A percentile compares a stretch with the other conserved stretches of the same genome.
phyloP scores from a whole-genome alignment of 1,140 invertebrate species.

The Hermetia illucens region DNA sequence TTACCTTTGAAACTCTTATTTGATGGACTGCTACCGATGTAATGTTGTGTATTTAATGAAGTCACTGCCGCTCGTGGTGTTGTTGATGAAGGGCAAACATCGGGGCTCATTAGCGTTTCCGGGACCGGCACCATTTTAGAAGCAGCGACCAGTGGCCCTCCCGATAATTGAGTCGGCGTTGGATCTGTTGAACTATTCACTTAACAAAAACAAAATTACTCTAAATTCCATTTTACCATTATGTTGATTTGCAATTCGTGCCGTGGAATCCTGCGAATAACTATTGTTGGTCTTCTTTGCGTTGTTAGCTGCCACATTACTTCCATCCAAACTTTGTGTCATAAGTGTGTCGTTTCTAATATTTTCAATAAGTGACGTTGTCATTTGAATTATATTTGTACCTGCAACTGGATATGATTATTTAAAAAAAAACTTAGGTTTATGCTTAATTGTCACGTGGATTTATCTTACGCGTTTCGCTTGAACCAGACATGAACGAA shows the following conservation, averaged over 20 bases:
- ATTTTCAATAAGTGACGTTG: constrained; percentile 28
- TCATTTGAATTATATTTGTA: constrained; percentile 38
- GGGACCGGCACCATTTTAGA: constrained; percentile 74
- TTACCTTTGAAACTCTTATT: too few species aligned
- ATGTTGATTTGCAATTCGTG: constrained; percentile 26
- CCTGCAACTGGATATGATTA: constrained; percentile 21
- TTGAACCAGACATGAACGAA: too few species aligned
- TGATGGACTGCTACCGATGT: too few species aligned
- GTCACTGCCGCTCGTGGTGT: constrained; percentile 21
- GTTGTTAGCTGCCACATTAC: constrained; percentile 20
- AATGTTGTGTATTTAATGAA: constrained; percentile 19
- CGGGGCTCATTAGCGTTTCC: constrained; percentile 71
- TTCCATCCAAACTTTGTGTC: constrained; percentile 46
- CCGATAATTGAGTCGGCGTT: constrained; percentile 3
- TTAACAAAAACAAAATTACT: background rate
- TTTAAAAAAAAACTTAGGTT: constrained; percentile 1
- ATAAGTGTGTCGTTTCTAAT: constrained; percentile 37
- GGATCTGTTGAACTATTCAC: constrained; percentile 4
- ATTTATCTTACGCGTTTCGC: too few species aligned
- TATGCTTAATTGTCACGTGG: too few species aligned
- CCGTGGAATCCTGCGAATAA: constrained; percentile 27
- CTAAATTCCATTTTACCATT: constrained; percentile 15
- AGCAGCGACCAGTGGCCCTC: constrained; percentile 53
- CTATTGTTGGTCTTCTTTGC: constrained; percentile 15
- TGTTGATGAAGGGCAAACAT: constrained; percentile 44